Evolutionary conservation across 2,113 vertebrate species (phyloP).

Genomic region (Aptenodytes forsteri): DNA sequence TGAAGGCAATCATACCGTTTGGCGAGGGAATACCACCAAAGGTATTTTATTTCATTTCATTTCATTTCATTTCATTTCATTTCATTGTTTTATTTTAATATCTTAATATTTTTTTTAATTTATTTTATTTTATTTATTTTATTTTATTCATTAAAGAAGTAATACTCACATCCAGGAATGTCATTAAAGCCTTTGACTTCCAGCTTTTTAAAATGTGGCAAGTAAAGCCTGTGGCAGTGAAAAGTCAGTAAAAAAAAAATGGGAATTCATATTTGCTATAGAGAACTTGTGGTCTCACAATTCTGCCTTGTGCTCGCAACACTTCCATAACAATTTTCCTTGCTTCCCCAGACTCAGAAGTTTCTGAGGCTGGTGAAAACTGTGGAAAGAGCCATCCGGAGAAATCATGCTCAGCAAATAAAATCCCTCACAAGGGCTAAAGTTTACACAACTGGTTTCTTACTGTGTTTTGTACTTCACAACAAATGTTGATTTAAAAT

Average conservation of each 20-base stretch:
- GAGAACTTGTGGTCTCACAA: not conserved
- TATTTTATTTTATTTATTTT: not conserved
- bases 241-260: not conserved
- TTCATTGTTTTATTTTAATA: not conserved
- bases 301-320: not conserved
- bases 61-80: too few relatives aligned
- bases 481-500: not conserved
- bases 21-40: not conserved
- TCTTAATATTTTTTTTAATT: not conserved
- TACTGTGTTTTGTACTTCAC: not conserved
- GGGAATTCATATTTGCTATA: not conserved
- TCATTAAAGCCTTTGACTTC: not conserved
- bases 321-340: not conserved
- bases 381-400: not conserved
- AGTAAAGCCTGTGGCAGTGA: not conserved
- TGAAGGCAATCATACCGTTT: not conserved
- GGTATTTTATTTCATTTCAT: not conserved
- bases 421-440: not conserved
- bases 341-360: not conserved
- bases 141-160: not conserved
- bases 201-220: not conserved
- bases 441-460: not conserved
- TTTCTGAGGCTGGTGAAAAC: not conserved
- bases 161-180: not conserved
- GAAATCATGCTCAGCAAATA: not conserved